Evolutionary conservation across 2,797 vertebrate species (phyloP).

Genomic region (Nannoperca australis): DNA sequence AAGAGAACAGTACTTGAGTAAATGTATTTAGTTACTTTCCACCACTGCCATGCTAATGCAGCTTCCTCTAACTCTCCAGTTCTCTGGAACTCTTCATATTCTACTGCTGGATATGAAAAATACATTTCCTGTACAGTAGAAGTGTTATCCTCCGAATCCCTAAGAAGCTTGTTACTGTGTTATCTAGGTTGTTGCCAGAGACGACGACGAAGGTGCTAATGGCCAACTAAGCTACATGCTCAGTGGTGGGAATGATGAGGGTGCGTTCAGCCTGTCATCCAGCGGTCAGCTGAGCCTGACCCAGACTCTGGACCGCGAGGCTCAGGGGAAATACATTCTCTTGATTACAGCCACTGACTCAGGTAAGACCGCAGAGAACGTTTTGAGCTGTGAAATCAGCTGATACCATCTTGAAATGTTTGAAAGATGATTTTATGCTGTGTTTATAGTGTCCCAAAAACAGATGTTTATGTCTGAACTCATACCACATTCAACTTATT

Average conservation of each 20-base stretch:
- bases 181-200: constrained; percentile 92
- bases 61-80: not conserved
- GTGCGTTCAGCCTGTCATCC: constrained; percentile 89
- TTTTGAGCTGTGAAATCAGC: not conserved
- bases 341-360: constrained; percentile 92
- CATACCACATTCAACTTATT: constrained; percentile 33
- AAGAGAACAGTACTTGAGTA: too few relatives aligned
- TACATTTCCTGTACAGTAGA: constrained; percentile 9
- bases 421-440: constrained; percentile 20
- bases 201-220: constrained; percentile 93
- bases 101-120: constrained; percentile 23
- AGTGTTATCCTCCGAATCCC: not conserved
- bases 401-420: constrained; percentile 28
- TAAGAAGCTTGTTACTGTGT: constrained; percentile 18
- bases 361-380: constrained; percentile 80
- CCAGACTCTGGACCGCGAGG: constrained; percentile 92
- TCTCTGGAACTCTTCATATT: not conserved
- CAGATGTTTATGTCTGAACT: constrained; percentile 49
- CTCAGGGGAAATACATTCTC: constrained; percentile 87
- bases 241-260: constrained; percentile 88
- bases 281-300: constrained; percentile 91
- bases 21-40: too few relatives aligned
- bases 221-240: constrained; percentile 92
- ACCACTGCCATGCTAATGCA: not conserved
- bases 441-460: constrained; percentile 18